Base-by-base conservation (phyloP, 2,113 vertebrate species). In the Ammodramus savannarum region DNA sequence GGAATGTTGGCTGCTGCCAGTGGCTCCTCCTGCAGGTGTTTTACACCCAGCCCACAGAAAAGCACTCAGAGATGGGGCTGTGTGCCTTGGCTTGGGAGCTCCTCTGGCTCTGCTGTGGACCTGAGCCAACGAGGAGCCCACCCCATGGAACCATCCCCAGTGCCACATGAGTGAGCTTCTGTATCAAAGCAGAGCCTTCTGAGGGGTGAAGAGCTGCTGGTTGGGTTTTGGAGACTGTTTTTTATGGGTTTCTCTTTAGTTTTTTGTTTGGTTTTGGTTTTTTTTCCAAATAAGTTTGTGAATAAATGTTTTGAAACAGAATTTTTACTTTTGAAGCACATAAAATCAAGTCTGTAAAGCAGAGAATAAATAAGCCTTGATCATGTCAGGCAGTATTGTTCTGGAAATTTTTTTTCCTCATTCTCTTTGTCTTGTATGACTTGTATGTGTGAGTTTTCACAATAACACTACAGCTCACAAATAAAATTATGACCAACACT, bases 101-200 rank as follows among this genome's bases (percentile, higher is more conserved):
- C 58, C 72, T 15, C 52, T 36, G 54, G 7, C 41, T 51, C 34
- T 0, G 1, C 25, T 46, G n/a, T 25, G 51, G 38, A 20, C 39
- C 55, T 55, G 20, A 69, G 67, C 22, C 3, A 9, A 27, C 8
- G 9, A 31, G 46, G 29, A 57, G 23, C 61, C 16, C 17, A 4
- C 8, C 13, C 7, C 0, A 2, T n/a, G 44, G 54, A 89, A 48
- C 0, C 0, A 18, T 32, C 55, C 38, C 22, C 41, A 36, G 21
- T 9, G 32, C 43, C 39, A 22, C 1, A 1, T 29, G 63, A 10
- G 10, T 7, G 71, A 57, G 32, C 43, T 65, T 52, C 51, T 34
- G 23, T 38, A 9, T 18, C 21, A 65, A 29, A 83, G 27, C 27
- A 0, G 0, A 4, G 32, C 51, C 41, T 89, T 84, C 34, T 59